These are phyloP conservation scores for Myopa tessellatipennis DNA, from an alignment of 2,888 invertebrate genomes.

Conservation along the genomic window DNA sequence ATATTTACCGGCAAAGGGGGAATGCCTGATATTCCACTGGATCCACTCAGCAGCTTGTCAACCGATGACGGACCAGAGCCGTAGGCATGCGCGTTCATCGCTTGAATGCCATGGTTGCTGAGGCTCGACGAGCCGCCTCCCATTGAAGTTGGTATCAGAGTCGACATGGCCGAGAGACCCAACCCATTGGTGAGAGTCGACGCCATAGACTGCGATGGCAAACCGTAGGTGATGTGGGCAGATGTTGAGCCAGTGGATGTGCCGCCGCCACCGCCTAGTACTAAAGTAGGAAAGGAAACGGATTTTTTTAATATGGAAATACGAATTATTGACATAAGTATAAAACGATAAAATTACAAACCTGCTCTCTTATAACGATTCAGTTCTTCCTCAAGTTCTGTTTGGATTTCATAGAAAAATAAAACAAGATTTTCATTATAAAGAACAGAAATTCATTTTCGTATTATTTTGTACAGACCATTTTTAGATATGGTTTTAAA, in stretches of 20 bases:
- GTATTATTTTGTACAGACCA: constrained; percentile 51
- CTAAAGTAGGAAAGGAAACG: constrained; percentile 42
- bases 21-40: constrained; percentile 67
- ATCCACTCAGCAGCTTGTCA: constrained; percentile 69
- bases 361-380: constrained; percentile 63
- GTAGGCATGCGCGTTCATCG: constrained; percentile 69
- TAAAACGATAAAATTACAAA: constrained; percentile 14
- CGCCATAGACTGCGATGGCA: constrained; percentile 27
- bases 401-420: not conserved
- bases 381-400: constrained; percentile 65
- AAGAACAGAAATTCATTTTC: constrained; percentile 1
- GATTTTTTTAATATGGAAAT: not conserved
- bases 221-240: constrained; percentile 54
- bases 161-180: constrained; percentile 62
- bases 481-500: constrained; percentile 66
- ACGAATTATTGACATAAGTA: not conserved
- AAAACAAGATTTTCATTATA: not conserved
- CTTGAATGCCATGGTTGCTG: constrained; percentile 75
- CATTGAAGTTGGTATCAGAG: constrained; percentile 63
- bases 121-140: constrained; percentile 74
- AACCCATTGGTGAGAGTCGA: constrained; percentile 53
- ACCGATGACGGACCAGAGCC: constrained; percentile 66
- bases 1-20: constrained; percentile 68
- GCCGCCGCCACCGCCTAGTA: constrained; percentile 54
- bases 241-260: constrained; percentile 53